phyloP scores from a whole-genome alignment of 2,888 invertebrate species.

The Galerucella calmariensis region DNA sequence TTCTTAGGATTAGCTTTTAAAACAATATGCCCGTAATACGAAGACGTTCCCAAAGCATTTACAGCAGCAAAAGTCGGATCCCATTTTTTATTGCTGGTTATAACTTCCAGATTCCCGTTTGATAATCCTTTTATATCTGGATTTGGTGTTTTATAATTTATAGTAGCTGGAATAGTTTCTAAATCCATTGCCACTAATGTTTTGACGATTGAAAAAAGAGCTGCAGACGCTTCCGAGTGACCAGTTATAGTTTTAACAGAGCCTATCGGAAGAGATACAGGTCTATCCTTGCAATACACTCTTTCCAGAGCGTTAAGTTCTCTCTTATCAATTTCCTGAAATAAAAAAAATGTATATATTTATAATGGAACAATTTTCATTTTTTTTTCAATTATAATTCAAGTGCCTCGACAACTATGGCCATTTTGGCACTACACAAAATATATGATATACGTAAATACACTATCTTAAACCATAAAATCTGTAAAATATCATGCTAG shows the following conservation, averaged over 20 bases:
- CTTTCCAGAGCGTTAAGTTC: conserved; percentile 93
- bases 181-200: conserved; percentile 92
- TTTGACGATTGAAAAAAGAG: conserved; percentile 89
- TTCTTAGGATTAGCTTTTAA: conserved; percentile 82
- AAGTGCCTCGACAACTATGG: too few relatives aligned
- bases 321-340: conserved; percentile 66
- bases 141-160: conserved; percentile 91
- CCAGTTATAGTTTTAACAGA: conserved; percentile 98
- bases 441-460: too few relatives aligned
- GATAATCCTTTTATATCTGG: conserved; percentile 85
- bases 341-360: conserved; percentile 13
- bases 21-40: conserved; percentile 91
- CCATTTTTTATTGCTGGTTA: conserved; percentile 83
- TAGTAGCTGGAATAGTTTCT: conserved; percentile 87
- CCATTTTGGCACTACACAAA: too few relatives aligned
- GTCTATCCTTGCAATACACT: conserved; percentile 85
- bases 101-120: conserved; percentile 85
- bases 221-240: conserved; percentile 92
- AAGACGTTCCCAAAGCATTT: conserved; percentile 98
- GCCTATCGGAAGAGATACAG: conserved; percentile 85
- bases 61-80: conserved; percentile 88
- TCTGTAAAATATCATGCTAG: too few relatives aligned
- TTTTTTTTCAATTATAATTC: too few relatives aligned
- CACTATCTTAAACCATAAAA: too few relatives aligned
- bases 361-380: too few relatives aligned